Base-by-base conservation (phyloP, 2,797 vertebrate species). In the Dryobates pubescens region DNA sequence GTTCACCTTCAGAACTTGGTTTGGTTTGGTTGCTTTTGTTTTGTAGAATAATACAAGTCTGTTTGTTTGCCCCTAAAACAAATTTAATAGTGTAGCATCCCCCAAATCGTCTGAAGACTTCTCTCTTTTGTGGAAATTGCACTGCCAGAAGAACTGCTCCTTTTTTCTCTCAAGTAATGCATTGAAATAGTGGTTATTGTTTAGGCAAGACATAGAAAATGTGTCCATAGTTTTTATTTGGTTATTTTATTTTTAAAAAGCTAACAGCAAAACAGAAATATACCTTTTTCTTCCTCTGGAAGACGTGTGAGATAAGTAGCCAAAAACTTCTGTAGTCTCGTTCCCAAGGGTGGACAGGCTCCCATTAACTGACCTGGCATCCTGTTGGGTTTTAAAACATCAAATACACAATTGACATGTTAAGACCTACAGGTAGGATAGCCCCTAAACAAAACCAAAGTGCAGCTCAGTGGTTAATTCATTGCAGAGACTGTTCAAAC, bases 321-420 rank as follows among this genome's bases (percentile, higher is more conserved):
- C 97, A 99, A 96, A 97, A 99, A 99, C 72, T 92, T 97, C 95
- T 98, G 98, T 20, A 99, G 97, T 90, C 98, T 99, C 72, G 94
- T 76, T 72, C 97, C 99, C 56, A 99, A 76, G 86, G 99, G 98
- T 86, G 99, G 98, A 97, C 98, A 98, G 57, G 98, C 98, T 92
- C 99, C 99, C 23, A 98, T 92, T 51, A 93, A 95, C 92, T 99
- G 98, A 20, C 97, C 98, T n/a, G 96, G 89, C 34, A 97, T 96
- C 95, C 99, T 99, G 73, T 68, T 78, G 3, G 71, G 64, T 90
- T 92, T 83, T 81, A 90, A 92, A 95, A 87, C 9, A 89, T 68
- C 36, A 74, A 59, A 67, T 29, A 83, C 11, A 65, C 10, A 65
- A 53, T 6, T 12, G 17, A 4, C 13, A 82, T 4, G 4, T 68